A percentile compares a stretch with the other conserved stretches of the same genome.
phyloP scores from a whole-genome alignment of 2,888 invertebrate species.

The Scrobipalpa costella region DNA sequence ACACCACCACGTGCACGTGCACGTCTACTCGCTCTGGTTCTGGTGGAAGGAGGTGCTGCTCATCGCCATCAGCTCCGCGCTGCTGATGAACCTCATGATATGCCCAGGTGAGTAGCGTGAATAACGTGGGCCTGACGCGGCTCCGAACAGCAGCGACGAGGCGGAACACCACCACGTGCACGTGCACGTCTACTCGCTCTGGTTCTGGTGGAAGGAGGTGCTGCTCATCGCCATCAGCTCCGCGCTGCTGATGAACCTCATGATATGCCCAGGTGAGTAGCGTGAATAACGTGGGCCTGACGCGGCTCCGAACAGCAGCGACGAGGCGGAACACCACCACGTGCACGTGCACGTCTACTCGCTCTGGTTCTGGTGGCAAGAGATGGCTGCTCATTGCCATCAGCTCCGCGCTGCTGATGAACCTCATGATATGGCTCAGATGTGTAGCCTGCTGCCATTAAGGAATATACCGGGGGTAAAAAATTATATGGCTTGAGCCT shows the following conservation, averaged over 20 bases:
- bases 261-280: slow-evolving; percentile 76
- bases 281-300: too few species aligned
- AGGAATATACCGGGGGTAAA: too few species aligned
- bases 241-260: slow-evolving; percentile 85
- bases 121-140: too few species aligned
- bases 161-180: slow-evolving; percentile 81
- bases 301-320: too few species aligned
- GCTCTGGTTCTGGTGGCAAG: slow-evolving; percentile 91
- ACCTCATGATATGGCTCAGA: slow-evolving; percentile 83
- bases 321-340: slow-evolving; percentile 69
- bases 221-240: slow-evolving; percentile 87
- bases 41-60: slow-evolving; percentile 91
- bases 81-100: slow-evolving; percentile 85
- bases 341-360: slow-evolving; percentile 87
- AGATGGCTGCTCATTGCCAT: slow-evolving; percentile 88
- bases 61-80: slow-evolving; percentile 87
- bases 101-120: slow-evolving; percentile 60
- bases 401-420: slow-evolving; percentile 86
- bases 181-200: slow-evolving; percentile 86
- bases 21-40: slow-evolving; percentile 88
- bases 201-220: slow-evolving; percentile 92
- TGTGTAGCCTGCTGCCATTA: neutral
- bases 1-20: slow-evolving; percentile 84
- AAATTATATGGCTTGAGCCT: too few species aligned
- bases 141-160: slow-evolving; percentile 45